Base-by-base conservation (phyloP, 1,140 invertebrate genomes). In the Neodiprion pinetum region DNA sequence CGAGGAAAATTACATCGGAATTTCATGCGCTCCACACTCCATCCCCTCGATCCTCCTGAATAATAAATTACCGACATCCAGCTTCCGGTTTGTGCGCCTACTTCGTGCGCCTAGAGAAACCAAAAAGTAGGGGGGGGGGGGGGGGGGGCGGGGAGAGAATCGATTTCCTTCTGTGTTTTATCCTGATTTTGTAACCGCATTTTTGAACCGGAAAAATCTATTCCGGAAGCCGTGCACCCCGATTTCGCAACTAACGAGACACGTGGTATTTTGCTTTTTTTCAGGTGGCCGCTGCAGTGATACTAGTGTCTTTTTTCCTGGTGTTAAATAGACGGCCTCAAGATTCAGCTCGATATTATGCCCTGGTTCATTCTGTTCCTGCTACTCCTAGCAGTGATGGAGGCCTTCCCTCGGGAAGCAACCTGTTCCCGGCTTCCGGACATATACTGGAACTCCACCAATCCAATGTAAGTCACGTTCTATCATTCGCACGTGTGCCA, bases 381-480 rank as follows among this genome's bases (percentile, higher is more conserved):
- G 75, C 88, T 90, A 70, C 83, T 90, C 81, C 85, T 90, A 75
- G 86, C 86, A 73, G 88, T 90, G 79, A 88, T 89, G 86, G 89
- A 90, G 83, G 88, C 88, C 76, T 87, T 90, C 79, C 89, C 90
- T 48, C 83, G 88, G 80, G 90, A 90, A 82, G 87, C 89, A 74
- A 88, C 86, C 75, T 89, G 88, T 84, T 86, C 89, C 74, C 84
- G 86, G 71, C 83, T 90, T 75, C 90, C 90, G 79, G 90, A 91
- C 84, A 91, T 91, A 79, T 91, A 91, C 80, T 91, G 90, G 90
- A 91, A 91, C 84, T 89, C 90, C 76, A 90, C 90, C 79, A 91
- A 91, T 86, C 90, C 90, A 87, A 90, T 90, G 89, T 90, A 84
- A 89, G 89, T 87, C 77, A 77, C 77, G 72, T 78, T 70, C 76